A percentile compares a stretch with the other conserved stretches of the same genome.
Conservation (phyloP, 2,113 vertebrate genomes). For the Nyctereutes procyonoides region DNA sequence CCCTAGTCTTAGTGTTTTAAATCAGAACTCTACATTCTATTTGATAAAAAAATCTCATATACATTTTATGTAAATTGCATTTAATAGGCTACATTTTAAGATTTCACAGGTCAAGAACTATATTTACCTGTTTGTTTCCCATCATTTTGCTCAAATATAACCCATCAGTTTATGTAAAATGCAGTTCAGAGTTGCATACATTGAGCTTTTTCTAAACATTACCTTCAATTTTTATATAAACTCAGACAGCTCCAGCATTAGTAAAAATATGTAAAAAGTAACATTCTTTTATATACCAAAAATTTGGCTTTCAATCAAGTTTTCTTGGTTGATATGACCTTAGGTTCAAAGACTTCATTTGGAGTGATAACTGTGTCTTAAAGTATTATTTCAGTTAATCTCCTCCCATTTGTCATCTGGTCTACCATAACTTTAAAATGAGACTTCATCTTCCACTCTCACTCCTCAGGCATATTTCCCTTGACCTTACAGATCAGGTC, state of each 20-base stretch:
- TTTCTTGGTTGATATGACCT: background rate
- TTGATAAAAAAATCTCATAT: background rate
- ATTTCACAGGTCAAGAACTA: background rate
- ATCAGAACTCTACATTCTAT: background rate
- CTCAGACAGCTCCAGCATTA: background rate
- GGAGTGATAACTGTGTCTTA: background rate
- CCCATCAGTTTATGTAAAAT: background rate
- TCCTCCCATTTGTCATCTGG: background rate
- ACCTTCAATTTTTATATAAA: constrained; percentile 13
- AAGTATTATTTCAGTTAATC: background rate
- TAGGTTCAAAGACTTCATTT: background rate
- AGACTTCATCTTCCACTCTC: background rate
- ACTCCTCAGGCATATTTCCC: background rate
- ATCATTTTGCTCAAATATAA: background rate
- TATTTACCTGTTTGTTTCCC: background rate
- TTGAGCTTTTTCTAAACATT: background rate
- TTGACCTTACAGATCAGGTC: background rate
- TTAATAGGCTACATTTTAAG: constrained; percentile 1
- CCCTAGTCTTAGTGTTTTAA: background rate
- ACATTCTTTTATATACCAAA: background rate
- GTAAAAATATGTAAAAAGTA: background rate
- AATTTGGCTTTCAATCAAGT: background rate
- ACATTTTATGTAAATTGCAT: background rate
- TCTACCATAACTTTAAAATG: background rate
- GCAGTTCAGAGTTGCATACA: background rate